Evolutionary conservation across 2,113 vertebrate genomes (phyloP), one percentile per base, ranked within the genome.

Genomic region (Hypocryptadius cinnamomeus): DNA sequence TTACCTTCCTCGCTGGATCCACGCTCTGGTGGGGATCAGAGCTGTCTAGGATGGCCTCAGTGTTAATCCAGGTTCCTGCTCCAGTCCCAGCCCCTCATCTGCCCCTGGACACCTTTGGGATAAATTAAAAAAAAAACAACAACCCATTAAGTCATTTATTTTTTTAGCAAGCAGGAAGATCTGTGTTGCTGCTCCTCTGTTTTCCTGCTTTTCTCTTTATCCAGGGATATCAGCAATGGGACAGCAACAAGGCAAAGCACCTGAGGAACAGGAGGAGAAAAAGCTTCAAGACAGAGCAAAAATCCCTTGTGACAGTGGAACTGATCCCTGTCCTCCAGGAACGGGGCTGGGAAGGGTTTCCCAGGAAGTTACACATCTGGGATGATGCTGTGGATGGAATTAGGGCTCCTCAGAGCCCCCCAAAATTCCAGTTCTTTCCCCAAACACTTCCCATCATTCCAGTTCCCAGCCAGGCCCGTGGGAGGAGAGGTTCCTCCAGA

Each of bases 1-100:
- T 92, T 91, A 96, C 95, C 40, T 5, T 60, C 9, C 65, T 48
- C 2, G 33, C 9, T 0, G 1, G 37, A 12, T 51, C 64, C 70
- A 12, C 3, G 0, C 37, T 63, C 47, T 3, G 7, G 45, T 1
- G 3, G 37, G 28, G 31, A 74, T 66, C 24, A 27, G 61, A 0
- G 0, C 21, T 31, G n/a, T 12, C 45, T 18, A 4, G 35, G 79
- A 79, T 5, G 25, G 20, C 6, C 42, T 60, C 0, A 4, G 35
- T 1, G 5, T 57, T 23, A 81, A 78, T 42, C 69, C 2, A 12
- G 11, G 56, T 48, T 91, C 60, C 47, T 3, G 10, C 53, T 54
- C 31, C 51, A 11, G 22, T 37, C 23, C 63, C 86, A 78, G 81
- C 33, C 10, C 40, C 72, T 95, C 71, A 82, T 8, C 54, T 59